Conservation (phyloP, 2,888 invertebrate genomes). For the Amblyjoppa proteus region DNA sequence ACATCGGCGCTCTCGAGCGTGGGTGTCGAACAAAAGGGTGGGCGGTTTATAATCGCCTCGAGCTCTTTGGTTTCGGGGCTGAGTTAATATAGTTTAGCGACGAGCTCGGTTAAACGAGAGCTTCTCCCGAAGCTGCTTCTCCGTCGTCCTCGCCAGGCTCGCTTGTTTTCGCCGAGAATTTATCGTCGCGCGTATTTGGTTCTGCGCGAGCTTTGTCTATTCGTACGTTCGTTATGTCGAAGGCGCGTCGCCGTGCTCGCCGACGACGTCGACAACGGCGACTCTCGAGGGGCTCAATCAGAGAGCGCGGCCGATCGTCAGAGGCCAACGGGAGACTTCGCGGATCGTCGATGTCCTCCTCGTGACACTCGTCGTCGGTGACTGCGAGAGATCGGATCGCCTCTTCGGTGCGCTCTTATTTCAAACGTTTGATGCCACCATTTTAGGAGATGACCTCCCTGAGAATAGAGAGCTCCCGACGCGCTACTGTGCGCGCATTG, state of each 20-base stretch:
- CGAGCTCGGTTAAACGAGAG: neutral
- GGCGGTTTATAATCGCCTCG: slow-evolving; percentile 25
- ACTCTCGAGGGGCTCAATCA: neutral
- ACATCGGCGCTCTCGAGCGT: slow-evolving; percentile 10
- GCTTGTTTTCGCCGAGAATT: slow-evolving; percentile 47
- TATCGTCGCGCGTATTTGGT: slow-evolving; percentile 35
- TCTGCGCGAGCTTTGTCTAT: neutral
- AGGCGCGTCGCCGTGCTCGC: neutral
- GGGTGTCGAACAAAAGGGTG: slow-evolving; percentile 41
- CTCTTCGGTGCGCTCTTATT: slow-evolving; percentile 37
- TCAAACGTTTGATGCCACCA: slow-evolving; percentile 75
- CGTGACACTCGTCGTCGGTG: neutral
- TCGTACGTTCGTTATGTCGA: neutral
- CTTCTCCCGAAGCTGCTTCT: neutral
- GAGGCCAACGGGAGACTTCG: neutral
- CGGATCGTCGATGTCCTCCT: slow-evolving; percentile 11
- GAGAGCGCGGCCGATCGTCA: neutral
- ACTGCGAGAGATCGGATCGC: slow-evolving; percentile 28
- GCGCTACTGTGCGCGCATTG: neutral
- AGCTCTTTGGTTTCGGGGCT: slow-evolving; percentile 49
- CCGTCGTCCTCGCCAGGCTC: neutral
- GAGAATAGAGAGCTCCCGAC: slow-evolving; percentile 76
- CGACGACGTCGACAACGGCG: neutral
- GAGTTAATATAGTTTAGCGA: slow-evolving; percentile 2
- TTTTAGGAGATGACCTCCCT: slow-evolving; percentile 83